Base-by-base conservation (phyloP, 2,888 invertebrate species). In the Tanypteryx hageni region DNA sequence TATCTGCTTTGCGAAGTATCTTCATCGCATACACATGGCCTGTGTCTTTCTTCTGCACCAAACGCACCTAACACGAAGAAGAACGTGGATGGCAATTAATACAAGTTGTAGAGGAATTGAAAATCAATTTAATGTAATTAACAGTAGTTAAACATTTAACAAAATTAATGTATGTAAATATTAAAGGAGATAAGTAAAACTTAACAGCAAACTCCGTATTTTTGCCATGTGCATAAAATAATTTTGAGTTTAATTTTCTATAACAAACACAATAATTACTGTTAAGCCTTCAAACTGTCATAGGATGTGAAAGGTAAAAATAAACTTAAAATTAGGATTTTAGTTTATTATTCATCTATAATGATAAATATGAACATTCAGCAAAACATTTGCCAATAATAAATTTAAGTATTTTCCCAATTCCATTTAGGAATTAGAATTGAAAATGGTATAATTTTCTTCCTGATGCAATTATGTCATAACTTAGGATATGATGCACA, bases 21-120 rank as follows among this genome's bases (percentile, higher is more conserved):
- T 99, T 99, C 99, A 99, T 99, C 76, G 99, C 99, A 95, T 99
- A 99, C 92, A 99, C 99, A 95, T 99, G 99, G 8, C 99, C 99
- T 2, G 99, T 99, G 95, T 99, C 99, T 95, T 99, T 99, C 95
- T 99, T 99, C 96, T 99, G 99, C 92, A 99, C 99, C 93, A 99
- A 96, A 93, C 99, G 97, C 92, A 99, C 99, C 96, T 97, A 93
- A 27, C 93, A 92, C 93, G 92, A 92, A 89, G 92, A 93, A 92
- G 93, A n/a, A n/a, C n/a, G n/a, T 92, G 76, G 2, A 64, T 68
- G 18, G 27, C 22, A 18, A 18, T 68, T 68, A n/a, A 10, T 18
- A 44, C 1, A 44, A 44, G 44, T 44, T 18, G 18, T 68, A 18
- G 0, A n/a, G 18, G 10, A 11, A 13, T 18, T 18, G 14, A 18